Conservation (phyloP, 2,797 vertebrate genomes). For the Apodemus agrarius region DNA sequence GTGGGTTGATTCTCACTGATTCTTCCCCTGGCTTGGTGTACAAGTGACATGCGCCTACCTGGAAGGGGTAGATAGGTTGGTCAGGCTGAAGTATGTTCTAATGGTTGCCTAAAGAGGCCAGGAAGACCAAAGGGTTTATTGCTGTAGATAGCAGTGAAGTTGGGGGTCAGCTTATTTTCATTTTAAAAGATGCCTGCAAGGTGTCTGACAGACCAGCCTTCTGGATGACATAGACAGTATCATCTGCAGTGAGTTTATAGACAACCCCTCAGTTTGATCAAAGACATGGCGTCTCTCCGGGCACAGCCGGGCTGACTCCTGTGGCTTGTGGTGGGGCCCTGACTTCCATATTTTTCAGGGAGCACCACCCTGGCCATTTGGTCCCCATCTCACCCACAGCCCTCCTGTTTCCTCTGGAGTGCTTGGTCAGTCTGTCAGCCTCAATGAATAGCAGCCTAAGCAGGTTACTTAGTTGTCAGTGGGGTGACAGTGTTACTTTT, state of each 20-base stretch:
- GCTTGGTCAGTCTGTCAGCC: neutral
- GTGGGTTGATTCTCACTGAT: neutral
- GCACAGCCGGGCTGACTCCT: neutral
- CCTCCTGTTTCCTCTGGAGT: too few relatives aligned
- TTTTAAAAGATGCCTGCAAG: neutral
- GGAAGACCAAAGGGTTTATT: neutral
- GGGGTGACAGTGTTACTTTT: neutral
- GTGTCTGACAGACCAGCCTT: neutral
- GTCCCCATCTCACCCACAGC: neutral
- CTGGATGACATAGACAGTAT: rapidly evolving
- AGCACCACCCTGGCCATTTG: neutral
- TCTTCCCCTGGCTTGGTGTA: neutral
- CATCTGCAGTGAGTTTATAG: neutral
- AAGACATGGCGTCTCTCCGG: neutral
- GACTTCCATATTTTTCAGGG: neutral
- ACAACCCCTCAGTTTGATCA: neutral
- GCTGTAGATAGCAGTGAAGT: rapidly evolving
- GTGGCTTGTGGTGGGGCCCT: neutral
- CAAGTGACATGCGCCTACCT: too few relatives aligned
- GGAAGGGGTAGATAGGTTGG: neutral
- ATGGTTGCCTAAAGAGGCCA: neutral
- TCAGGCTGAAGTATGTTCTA: neutral
- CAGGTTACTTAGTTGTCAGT: neutral
- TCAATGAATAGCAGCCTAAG: neutral
- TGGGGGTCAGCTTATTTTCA: neutral